These are phyloP conservation scores for Cephus runcator DNA, from an alignment of 2,888 invertebrate genomes.

Conservation along the genomic window DNA sequence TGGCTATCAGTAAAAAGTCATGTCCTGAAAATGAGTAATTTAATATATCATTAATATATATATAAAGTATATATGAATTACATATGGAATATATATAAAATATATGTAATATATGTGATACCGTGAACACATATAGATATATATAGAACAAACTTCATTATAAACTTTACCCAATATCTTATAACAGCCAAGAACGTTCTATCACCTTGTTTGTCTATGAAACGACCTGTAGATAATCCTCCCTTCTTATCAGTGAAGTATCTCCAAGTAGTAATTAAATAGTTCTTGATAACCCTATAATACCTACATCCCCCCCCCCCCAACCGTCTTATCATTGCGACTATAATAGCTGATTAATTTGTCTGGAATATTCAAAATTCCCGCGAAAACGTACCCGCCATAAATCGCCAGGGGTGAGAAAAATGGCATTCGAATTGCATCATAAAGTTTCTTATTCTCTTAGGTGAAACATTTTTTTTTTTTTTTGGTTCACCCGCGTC, in stretches of 20 bases:
- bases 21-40: too few species aligned
- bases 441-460: not conserved
- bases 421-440: not conserved
- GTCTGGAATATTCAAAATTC: not conserved
- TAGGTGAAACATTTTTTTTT: not conserved
- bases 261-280: not conserved
- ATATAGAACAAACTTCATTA: not conserved
- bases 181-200: constrained; percentile 28
- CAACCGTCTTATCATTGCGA: constrained; percentile 10
- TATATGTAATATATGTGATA: too few species aligned
- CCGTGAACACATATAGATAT: too few species aligned
- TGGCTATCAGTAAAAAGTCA: too few species aligned
- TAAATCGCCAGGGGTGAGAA: too few species aligned
- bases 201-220: constrained; percentile 29
- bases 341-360: not conserved
- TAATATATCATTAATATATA: too few species aligned
- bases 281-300: constrained; percentile 13
- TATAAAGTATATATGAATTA: too few species aligned
- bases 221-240: constrained; percentile 6
- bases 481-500: not conserved
- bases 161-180: constrained; percentile 28
- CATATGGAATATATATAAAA: too few species aligned
- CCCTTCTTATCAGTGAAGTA: not conserved
- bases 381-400: not conserved
- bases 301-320: not conserved